Evolutionary conservation across 2,888 invertebrate genomes (phyloP), one percentile per base, ranked within the genome.

Genomic region (Melanophora roralis): DNA sequence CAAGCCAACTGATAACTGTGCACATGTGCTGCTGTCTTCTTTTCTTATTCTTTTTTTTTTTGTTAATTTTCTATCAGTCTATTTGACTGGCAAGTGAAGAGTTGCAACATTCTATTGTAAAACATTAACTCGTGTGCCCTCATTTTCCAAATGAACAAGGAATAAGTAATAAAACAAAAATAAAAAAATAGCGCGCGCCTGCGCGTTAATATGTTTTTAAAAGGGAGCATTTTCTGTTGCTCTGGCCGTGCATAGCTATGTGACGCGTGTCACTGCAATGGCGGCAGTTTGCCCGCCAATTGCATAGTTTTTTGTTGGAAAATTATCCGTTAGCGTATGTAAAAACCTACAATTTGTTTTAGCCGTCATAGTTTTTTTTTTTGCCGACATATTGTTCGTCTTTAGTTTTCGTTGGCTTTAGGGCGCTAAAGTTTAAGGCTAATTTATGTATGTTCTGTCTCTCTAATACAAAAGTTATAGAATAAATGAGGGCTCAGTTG

Each of bases 1-100:
- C 80, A 76, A 76, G 80, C 80, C 76, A 73, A 76, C 67, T 68
- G 80, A 72, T 73, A 62, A 72, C 59, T 47, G 62, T 55, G 36
- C 11, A 9, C 59, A 32, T 43, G 51, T 43, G 49, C 43, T 71
- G 38, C 34, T 14, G 38, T 38, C 14, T 32, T 9, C n/a, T 27
- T n/a, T n/a, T n/a, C n/a, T n/a, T n/a, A n/a, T n/a, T 51, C 11
- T 51, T 45, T 47, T 23, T 55, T 1, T 19, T 36, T 34, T 55
- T 49, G n/a, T 47, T 14, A 69, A 53, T 49, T 51, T 9, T 27
- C n/a, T 27, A 27, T 59, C 12, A 53, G 34, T 68, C 34, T 65
- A 11, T 64, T 47, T 51, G 43, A 32, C 57, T 55, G 55, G 40
- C 78, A 79, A 79, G 69, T 74, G 62, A 73, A 49, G 53, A 59